Evolutionary conservation across 1,140 invertebrate genomes (phyloP).

Genomic region (Dolichoris vasculosae): DNA sequence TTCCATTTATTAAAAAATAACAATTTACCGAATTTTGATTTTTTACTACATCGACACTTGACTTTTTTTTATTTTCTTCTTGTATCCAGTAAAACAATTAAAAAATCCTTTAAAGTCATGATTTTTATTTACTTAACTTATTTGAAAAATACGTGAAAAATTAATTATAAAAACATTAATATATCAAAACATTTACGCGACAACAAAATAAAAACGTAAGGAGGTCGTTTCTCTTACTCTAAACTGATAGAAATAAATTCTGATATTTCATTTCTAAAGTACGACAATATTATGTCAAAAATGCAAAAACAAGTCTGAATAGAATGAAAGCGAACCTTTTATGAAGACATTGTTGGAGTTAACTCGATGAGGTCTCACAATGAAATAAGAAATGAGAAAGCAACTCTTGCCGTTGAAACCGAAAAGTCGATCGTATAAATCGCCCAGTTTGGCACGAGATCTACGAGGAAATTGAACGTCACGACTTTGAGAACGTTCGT

Average conservation of each 20-base stretch:
- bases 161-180: too few species aligned
- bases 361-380: not conserved
- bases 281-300: not conserved
- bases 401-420: not conserved
- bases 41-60: too few species aligned
- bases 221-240: not conserved
- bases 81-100: too few species aligned
- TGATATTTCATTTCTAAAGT: not conserved
- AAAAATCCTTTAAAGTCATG: too few species aligned
- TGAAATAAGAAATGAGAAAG: not conserved
- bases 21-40: too few species aligned
- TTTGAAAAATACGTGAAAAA: too few species aligned
- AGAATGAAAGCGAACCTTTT: not conserved
- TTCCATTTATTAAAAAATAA: too few species aligned
- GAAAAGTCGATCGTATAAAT: slow-evolving; percentile 51
- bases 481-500: not conserved
- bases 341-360: not conserved
- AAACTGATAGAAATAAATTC: not conserved
- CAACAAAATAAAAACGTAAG: not conserved
- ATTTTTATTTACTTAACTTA: too few species aligned
- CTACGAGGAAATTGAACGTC: slow-evolving; percentile 48
- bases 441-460: slow-evolving; percentile 43
- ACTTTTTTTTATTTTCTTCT: too few species aligned
- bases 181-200: too few species aligned
- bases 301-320: not conserved